phyloP scores from a whole-genome alignment of 2,797 vertebrate genomes.

The Peromyscus nudipes region DNA sequence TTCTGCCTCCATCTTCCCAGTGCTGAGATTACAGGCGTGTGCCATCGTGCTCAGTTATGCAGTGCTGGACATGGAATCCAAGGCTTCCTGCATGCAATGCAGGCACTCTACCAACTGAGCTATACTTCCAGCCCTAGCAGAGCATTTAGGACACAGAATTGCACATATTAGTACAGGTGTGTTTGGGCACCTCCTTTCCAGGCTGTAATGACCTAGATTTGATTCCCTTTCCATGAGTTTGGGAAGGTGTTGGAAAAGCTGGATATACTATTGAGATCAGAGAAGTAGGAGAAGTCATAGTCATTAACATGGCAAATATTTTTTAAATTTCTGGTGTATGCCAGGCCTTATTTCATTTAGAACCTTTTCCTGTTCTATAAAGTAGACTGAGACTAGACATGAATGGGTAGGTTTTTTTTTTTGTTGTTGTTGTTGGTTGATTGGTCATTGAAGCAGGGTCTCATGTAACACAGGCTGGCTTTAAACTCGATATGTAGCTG shows the following conservation, averaged over 20 bases:
- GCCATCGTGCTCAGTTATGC: not conserved
- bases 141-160: not conserved
- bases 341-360: constrained; percentile 10
- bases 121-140: not conserved
- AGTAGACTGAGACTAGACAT: not conserved
- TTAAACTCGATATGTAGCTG: not conserved
- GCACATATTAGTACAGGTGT: not conserved
- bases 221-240: not conserved
- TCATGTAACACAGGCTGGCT: not conserved
- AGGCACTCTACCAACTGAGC: not conserved
- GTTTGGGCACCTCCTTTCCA: not conserved
- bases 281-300: constrained; percentile 42
- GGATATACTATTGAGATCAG: not conserved
- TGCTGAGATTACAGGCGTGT: not conserved
- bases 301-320: constrained; percentile 10
- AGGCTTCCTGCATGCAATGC: not conserved
- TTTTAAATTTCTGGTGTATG: not conserved
- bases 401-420: not conserved
- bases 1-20: not conserved
- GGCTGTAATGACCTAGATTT: not conserved
- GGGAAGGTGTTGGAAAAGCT: not conserved
- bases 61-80: not conserved
- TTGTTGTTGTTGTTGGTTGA: not conserved
- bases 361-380: not conserved
- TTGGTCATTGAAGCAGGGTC: not conserved